Evolutionary conservation across 2,113 vertebrate genomes (phyloP).

Genomic region (Oryctolagus cuniculus): mOryCun1.1 NC_091434.1:166257001-166257500

Average conservation of each 20-base stretch:
- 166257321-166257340: neutral
- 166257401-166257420: conserved; percentile 8
- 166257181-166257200: conserved; percentile 29
- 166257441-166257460: conserved; percentile 26
- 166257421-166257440: conserved; percentile 12
- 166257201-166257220: neutral
- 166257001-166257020: conserved; percentile 5
- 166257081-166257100: conserved; percentile 44
- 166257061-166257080: neutral
- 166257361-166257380: conserved; percentile 49
- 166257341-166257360: neutral
- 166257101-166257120: conserved; percentile 22
- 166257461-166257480: neutral
- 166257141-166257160: neutral
- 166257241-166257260: neutral
- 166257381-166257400: neutral
- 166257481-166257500: neutral
- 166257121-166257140: neutral
- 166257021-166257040: conserved; percentile 18
- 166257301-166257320: conserved; percentile 52
- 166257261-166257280: neutral
- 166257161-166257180: neutral
- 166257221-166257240: conserved; percentile 7
- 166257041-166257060: conserved; percentile 13
- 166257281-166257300: conserved; percentile 29